Conservation (phyloP, 2,797 vertebrate species). For the Diglossa cyanea region DNA sequence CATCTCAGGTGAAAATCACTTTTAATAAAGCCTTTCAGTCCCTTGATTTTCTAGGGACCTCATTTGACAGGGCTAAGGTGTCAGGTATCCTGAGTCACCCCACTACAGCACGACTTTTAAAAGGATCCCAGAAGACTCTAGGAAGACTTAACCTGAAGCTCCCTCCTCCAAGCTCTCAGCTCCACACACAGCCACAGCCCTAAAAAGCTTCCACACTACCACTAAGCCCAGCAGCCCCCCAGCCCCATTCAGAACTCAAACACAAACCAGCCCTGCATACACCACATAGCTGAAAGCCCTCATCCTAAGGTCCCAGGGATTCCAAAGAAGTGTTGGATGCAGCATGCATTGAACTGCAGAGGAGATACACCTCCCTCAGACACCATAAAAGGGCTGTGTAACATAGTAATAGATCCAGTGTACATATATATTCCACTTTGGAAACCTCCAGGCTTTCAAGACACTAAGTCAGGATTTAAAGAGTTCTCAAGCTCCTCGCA, state of each 20-base stretch:
- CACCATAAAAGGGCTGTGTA: not conserved
- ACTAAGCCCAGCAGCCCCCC: too few species aligned
- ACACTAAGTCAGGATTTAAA: not conserved
- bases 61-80: fast-evolving
- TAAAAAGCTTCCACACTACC: not conserved
- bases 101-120: not conserved
- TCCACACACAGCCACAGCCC: fast-evolving
- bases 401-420: not conserved
- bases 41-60: not conserved
- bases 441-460: not conserved
- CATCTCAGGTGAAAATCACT: not conserved
- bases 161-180: not conserved
- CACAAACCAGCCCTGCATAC: not conserved
- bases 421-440: not conserved
- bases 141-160: not conserved
- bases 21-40: not conserved
- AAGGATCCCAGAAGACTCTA: not conserved
- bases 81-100: not conserved
- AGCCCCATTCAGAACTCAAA: not conserved
- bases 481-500: not conserved
- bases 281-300: fast-evolving
- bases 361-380: not conserved
- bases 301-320: fast-evolving
- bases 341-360: not conserved
- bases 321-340: not conserved